Evolutionary conservation across 2,888 invertebrate genomes (phyloP), one percentile per base, ranked within the genome.

Genomic region (Ditylenchus weischeri): DNA sequence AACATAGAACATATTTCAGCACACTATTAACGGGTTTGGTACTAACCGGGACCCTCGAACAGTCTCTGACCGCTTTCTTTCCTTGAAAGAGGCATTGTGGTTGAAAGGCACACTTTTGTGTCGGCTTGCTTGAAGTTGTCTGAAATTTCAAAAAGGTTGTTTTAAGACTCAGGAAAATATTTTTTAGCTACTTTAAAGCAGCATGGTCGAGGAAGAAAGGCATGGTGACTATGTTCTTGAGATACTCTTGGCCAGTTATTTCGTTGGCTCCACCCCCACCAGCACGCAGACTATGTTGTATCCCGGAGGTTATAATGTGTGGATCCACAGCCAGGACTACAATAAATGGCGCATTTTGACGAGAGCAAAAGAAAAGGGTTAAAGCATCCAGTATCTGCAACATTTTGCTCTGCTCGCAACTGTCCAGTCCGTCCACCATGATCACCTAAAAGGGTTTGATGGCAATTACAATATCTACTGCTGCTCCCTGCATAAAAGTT

Each of bases 151-250:
- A 38, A 38, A 43, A 43, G 15, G 1, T 13, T 6, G 8, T 43
- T 43, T 43, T 43, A 13, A 43, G 43, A 1, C 11, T 10, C 15
- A 43, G 43, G 8, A 43, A 43, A 15, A 13, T 13, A 43, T 1
- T 10, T 15, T 43, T 10, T 8, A 43, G 15, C 8, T 43, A 43
- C 43, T 43, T 43, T 43, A 96, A 85, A 13, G 93, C 94, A 0
- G 94, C 93, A 86, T 94, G 95, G 86, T 98, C 96, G 68, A 98
- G 87, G 84, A 93, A 98, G 86, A 98, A 96, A 0, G 98, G 98
- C 69, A 66, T 69, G 38, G 68, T 68, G 43, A 68, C 68, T 36
- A 68, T 64, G 57, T 72, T 71, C 21, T 81, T 80, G 69, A 82
- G 64, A 66, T 83, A 82, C 64, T 82, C 82, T 59, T 80, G 73